Base-by-base conservation (phyloP, 2,113 vertebrate genomes). In the Periophthalmus modestus region DNA sequence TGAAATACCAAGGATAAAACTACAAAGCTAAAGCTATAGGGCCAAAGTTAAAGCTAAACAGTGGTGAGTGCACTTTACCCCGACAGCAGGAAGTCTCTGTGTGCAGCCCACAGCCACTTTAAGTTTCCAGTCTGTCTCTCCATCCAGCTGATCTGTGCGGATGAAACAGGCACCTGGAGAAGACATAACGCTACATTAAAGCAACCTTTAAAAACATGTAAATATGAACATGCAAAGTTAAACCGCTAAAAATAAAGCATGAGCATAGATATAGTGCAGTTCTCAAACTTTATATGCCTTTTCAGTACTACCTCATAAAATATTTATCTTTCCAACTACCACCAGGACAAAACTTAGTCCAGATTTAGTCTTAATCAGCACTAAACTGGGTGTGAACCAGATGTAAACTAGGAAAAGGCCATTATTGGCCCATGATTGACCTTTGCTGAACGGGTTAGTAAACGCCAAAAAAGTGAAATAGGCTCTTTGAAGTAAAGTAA, bases 41-140 rank as follows among this genome's bases (percentile, higher is more conserved):
- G 34, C 18, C n/a, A 58, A 66, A 66, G 63, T 9, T 55, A 57
- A 68, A 55, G 33, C 61, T 43, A 43, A 23, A 69, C 54, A 59
- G n/a, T 66, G 54, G 4, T 34, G 36, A 68, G 13, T 10, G 18
- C 52, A 74, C 43, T 21, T 85, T 93, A 99, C 97, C 93, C 96
- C 97, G 24, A 99, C 85, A 34, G 96, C 95, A 2, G 96, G 95
- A 1, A 99, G 94, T 63, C 97, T 93, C 52, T 99, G 98, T 0
- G 98, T 98, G 90, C 96, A 99, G 80, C 92, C 93, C 33, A 99
- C 98, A 0, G 96, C 95, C 46, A 98, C 93, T 87, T 96, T 98
- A 81, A 98, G 93, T 77, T 99, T 99, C 98, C 98, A 99, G 89
- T 99, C 98, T 0, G 97, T 99, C 82, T 99, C 98, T 66, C 98